These are phyloP conservation scores for Pristiophorus japonicus DNA, from an alignment of 2,113 vertebrate genomes.

Conservation along the genomic window DNA sequence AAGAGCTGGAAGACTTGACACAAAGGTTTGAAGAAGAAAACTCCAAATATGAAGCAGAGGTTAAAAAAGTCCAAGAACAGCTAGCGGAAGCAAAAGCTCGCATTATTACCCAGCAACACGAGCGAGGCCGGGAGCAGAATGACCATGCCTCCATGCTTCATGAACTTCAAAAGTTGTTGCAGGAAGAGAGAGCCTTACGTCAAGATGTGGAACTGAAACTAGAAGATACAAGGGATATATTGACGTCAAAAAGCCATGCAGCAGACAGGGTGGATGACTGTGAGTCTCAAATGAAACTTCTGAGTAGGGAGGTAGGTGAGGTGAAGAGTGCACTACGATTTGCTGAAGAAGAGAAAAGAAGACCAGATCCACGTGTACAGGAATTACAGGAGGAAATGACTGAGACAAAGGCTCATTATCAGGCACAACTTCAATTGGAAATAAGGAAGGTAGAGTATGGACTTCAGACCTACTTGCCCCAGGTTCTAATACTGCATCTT, in stretches of 20 bases:
- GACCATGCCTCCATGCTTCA: slow-evolving; percentile 81
- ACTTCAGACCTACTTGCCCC: background rate
- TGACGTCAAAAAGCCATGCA: slow-evolving; percentile 50
- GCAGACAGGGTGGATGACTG: slow-evolving; percentile 57
- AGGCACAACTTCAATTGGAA: slow-evolving; percentile 72
- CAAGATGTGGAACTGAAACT: slow-evolving; percentile 70
- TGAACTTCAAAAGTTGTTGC: slow-evolving; percentile 81
- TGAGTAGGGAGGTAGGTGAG: slow-evolving; percentile 62
- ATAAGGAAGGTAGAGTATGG: slow-evolving; percentile 68
- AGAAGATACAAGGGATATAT: slow-evolving; percentile 61
- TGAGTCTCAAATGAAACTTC: slow-evolving; percentile 59
- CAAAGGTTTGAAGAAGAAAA: slow-evolving; percentile 50
- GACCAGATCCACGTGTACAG: slow-evolving; percentile 62
- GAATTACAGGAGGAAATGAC: slow-evolving; percentile 68
- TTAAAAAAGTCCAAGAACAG: slow-evolving; percentile 63
- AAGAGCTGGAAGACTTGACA: slow-evolving; percentile 70
- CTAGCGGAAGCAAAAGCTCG: slow-evolving; percentile 75
- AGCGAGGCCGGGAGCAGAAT: slow-evolving; percentile 76
- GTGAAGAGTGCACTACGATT: slow-evolving; percentile 60
- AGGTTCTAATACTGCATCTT: background rate
- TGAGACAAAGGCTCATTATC: slow-evolving; percentile 65
- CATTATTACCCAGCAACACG: slow-evolving; percentile 79
- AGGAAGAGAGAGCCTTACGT: slow-evolving; percentile 64
- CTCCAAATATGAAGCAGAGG: slow-evolving; percentile 55
- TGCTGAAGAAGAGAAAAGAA: slow-evolving; percentile 54